Base-by-base conservation (phyloP, 2,797 vertebrate species). In the Hapalemur alaotrensis region DNA sequence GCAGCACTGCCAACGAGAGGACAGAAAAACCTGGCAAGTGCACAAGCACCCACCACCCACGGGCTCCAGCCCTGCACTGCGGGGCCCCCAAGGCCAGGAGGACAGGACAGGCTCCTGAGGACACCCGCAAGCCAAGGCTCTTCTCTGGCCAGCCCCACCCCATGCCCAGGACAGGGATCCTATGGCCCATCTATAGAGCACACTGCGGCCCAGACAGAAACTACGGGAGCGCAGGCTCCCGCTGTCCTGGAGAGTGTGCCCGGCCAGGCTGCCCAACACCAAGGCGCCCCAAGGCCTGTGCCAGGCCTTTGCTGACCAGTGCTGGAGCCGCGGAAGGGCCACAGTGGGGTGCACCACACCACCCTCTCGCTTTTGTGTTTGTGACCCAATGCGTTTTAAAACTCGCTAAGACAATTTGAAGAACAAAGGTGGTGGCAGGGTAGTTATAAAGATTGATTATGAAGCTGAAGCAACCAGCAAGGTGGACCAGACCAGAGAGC, bases 1-100 rank as follows among this genome's bases (percentile, higher is more conserved):
- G 59, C 7, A 13, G 30, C 17, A 43, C 30, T 0, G 0, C 11
- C 65, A 50, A 0, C 1, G 0, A 3, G 5, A 18, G 28, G 43
- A 30, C 14, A 22, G 20, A 76, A 63, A 25, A 76, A n/a, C 43
- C 46, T 2, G 20, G n/a, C 28, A 35, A 57, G 30, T 75, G 63
- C 38, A 69, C 20, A 13, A n/a, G 46, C 43, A 61, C 76, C 57
- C 65, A 35, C 14, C 22, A 15, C 4, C 43, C 52, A 52, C 12
- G 23, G 35, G 81, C 52, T 35, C 43, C 28, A 38, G 61, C 20
- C 50, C 54, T 59, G n/a, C 20, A 32, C 8, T 25, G 12, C n/a
- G 41, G 61, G 6, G 0, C 43, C 41, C 50, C 25, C 22, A 4
- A 20, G 30, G 48, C 52, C 4, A 18, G 35, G 17, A 85, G 61